Evolutionary conservation across 2,113 vertebrate species (phyloP).

Genomic region (Laticauda colubrina): DNA sequence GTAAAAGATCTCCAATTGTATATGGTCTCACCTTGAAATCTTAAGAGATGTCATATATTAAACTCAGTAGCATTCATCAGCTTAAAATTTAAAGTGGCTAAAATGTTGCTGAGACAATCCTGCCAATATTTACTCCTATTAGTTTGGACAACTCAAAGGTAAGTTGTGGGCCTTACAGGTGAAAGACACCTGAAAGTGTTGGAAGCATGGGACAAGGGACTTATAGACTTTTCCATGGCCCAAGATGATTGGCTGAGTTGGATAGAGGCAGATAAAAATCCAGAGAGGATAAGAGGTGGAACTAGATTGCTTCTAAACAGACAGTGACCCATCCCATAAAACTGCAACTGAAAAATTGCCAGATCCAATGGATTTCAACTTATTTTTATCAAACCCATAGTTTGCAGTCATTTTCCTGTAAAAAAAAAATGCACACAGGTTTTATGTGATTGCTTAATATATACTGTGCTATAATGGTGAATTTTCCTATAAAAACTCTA

Average conservation of each 20-base stretch:
- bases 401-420: not conserved
- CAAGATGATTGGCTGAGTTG: not conserved
- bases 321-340: not conserved
- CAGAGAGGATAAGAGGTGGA: not conserved
- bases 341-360: not conserved
- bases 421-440: not conserved
- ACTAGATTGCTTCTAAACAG: not conserved
- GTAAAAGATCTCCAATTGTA: not conserved
- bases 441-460: not conserved
- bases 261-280: not conserved
- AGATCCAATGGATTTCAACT: not conserved
- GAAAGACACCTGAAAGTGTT: not conserved
- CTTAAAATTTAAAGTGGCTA: not conserved
- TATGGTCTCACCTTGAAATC: not conserved
- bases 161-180: not conserved
- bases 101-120: not conserved
- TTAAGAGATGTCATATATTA: not conserved
- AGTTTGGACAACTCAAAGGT: not conserved
- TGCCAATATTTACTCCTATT: not conserved
- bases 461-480: not conserved
- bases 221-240: not conserved
- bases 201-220: not conserved
- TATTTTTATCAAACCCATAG: not conserved
- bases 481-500: not conserved
- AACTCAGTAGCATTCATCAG: not conserved